phyloP scores from a whole-genome alignment of 1,140 invertebrate genomes.

The Pseudomyrmex gracilis region DNA sequence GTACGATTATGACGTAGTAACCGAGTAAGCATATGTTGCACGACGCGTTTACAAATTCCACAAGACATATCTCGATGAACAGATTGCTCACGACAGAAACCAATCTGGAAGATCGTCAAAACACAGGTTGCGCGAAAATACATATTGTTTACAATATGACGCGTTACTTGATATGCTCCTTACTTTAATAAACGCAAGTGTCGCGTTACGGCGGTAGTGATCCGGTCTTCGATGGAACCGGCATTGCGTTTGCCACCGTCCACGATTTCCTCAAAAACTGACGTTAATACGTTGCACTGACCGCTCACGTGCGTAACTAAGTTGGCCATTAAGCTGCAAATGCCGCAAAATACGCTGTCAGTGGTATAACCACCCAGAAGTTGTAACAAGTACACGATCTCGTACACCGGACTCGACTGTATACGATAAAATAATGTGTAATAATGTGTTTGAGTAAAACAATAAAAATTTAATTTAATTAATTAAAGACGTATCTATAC shows the following conservation, averaged over 20 bases:
- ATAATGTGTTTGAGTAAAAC: neutral
- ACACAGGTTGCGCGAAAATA: neutral
- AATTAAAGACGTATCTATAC: no score
- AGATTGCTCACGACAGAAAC: constrained; percentile 4
- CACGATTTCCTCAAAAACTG: constrained; percentile 37
- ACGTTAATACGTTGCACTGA: constrained; percentile 72
- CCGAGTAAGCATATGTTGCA: constrained; percentile 68
- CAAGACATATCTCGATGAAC: constrained; percentile 41
- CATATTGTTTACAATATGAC: neutral
- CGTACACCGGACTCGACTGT: constrained; percentile 54
- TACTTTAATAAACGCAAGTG: constrained; percentile 59
- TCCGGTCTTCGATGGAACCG: constrained; percentile 1
- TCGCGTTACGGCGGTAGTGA: constrained; percentile 4
- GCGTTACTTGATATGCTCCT: constrained; percentile 19
- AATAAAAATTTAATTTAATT: neutral
- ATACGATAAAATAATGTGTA: constrained; percentile 55
- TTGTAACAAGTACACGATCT: constrained; percentile 62
- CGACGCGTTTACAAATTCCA: constrained; percentile 45
- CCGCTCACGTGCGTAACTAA: constrained; percentile 75
- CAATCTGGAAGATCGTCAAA: constrained; percentile 23
- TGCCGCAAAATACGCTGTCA: constrained; percentile 37
- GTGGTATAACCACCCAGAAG: constrained; percentile 10
- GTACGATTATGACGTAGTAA: constrained; percentile 47
- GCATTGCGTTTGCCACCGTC: neutral
- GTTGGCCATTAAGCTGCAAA: constrained; percentile 69